Evolutionary conservation across 2,888 invertebrate species (phyloP).

Genomic region (Spodoptera exigua): DNA sequence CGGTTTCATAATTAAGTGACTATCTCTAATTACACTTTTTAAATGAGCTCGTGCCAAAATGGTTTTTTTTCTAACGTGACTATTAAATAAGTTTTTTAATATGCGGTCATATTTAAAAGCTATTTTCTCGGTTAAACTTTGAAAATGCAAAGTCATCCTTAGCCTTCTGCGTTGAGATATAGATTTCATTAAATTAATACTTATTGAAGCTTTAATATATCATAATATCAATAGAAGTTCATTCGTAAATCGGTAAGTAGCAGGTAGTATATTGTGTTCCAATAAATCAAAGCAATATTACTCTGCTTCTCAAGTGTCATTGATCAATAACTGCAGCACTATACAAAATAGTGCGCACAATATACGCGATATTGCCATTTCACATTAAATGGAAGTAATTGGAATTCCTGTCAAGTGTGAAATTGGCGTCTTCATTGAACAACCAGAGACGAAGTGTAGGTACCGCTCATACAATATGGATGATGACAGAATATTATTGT

Average conservation of each 20-base stretch:
- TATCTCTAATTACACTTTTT: constrained; percentile 3
- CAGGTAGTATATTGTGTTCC: constrained; percentile 1
- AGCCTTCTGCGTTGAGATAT: too few species aligned
- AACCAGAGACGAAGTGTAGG: constrained; percentile 57
- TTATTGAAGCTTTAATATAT: too few species aligned
- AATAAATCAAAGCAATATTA: constrained; percentile 28
- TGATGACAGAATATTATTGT: constrained; percentile 46
- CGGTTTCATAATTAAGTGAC: constrained; percentile 10
- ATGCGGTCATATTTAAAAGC: too few species aligned
- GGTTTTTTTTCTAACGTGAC: too few species aligned
- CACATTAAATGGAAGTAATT: constrained; percentile 75
- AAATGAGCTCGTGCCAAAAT: too few species aligned
- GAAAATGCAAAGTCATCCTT: too few species aligned
- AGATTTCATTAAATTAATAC: too few species aligned
- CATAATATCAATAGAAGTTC: neutral
- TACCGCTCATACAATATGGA: constrained; percentile 71
- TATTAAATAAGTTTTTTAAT: too few species aligned
- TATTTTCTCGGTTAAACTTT: too few species aligned
- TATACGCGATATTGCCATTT: constrained; percentile 61
- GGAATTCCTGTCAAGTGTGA: constrained; percentile 76
- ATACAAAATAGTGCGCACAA: constrained; percentile 36
- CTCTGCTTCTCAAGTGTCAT: constrained; percentile 36
- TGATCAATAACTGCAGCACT: constrained; percentile 51
- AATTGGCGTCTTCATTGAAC: constrained; percentile 74
- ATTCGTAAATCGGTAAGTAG: constrained; percentile 8